Conservation (phyloP, 2,113 vertebrate genomes). For the Callipepla californica region DNA sequence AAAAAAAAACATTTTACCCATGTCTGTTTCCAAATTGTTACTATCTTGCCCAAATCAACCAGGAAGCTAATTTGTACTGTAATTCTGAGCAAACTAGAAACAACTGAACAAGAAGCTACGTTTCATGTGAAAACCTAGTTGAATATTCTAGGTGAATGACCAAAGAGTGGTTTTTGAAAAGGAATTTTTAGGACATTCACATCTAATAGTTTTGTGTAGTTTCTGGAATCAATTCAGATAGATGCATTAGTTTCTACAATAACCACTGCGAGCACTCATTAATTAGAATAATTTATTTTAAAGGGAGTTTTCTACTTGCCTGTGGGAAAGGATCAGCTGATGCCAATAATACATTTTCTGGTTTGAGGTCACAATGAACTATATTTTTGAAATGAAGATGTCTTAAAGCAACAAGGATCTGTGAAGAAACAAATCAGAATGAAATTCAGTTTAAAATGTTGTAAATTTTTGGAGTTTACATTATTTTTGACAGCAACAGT, state of each 20-base stretch:
- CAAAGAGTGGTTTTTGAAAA: background rate
- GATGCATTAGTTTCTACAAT: background rate
- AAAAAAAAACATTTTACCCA: no score
- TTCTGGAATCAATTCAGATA: background rate
- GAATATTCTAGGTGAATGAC: background rate
- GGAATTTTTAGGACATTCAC: background rate
- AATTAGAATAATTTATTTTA: background rate
- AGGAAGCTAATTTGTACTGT: background rate
- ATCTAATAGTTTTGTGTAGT: background rate
- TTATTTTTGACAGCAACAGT: background rate
- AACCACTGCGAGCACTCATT: background rate
- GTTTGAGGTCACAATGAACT: conserved; percentile 98
- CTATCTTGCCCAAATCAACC: background rate
- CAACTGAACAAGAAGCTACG: background rate
- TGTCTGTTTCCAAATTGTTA: background rate
- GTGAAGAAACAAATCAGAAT: conserved; percentile 47
- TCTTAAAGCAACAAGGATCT: conserved; percentile 95
- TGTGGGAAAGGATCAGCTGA: conserved; percentile 96
- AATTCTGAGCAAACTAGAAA: background rate
- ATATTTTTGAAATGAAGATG: conserved; percentile 99
- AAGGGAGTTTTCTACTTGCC: conserved; percentile 75
- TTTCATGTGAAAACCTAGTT: background rate
- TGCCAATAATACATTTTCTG: conserved; percentile 94
- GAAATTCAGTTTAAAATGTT: background rate
- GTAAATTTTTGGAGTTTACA: background rate